Conservation (phyloP, 2,113 vertebrate genomes). For the Equus przewalskii region DNA sequence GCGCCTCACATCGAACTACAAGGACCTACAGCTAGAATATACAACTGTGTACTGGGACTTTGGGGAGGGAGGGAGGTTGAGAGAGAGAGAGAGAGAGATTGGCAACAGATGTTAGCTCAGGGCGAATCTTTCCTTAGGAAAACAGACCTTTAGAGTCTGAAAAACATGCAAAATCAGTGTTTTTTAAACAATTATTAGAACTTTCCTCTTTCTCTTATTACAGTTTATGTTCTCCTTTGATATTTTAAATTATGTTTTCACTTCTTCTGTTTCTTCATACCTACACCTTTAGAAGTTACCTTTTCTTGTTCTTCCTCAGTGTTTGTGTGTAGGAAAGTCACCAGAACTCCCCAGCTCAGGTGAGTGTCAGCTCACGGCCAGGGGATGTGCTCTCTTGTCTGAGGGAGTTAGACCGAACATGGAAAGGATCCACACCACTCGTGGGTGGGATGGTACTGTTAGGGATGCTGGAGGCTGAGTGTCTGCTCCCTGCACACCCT, state of each 20-base stretch:
- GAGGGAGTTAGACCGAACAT: fast-evolving
- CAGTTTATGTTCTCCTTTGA: background rate
- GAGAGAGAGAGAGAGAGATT: too few species aligned
- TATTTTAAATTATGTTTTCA: background rate
- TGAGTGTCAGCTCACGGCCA: background rate
- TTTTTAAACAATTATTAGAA: background rate
- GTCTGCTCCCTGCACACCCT: background rate
- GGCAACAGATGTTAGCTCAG: too few species aligned
- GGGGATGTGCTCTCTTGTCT: background rate
- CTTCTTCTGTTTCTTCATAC: background rate
- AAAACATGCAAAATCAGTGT: background rate
- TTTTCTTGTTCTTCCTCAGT: background rate
- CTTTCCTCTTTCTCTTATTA: background rate
- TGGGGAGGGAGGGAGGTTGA: too few species aligned
- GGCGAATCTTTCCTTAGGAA: background rate
- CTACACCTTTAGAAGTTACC: background rate
- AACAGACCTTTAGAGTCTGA: background rate
- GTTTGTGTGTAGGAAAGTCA: too few species aligned
- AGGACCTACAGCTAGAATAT: too few species aligned
- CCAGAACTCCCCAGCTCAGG: too few species aligned
- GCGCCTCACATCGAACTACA: too few species aligned
- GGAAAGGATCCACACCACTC: fast-evolving
- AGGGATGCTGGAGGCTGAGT: background rate
- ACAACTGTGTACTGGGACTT: too few species aligned
- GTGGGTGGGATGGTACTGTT: fast-evolving